Base-by-base conservation (phyloP, 2,797 vertebrate genomes). In the Erethizon dorsatum region DNA sequence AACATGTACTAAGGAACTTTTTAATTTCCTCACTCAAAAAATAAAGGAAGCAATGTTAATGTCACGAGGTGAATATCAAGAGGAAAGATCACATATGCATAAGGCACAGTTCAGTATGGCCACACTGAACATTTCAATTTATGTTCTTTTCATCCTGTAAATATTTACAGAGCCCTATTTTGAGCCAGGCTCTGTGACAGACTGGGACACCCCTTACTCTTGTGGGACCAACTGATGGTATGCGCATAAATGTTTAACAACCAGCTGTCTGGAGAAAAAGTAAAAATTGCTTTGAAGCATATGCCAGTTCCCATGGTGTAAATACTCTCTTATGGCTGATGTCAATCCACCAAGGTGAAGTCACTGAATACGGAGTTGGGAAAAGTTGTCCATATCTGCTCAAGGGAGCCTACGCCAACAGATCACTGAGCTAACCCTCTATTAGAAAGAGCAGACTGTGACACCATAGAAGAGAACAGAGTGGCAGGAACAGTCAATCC, bases 201-300 rank as follows among this genome's bases (percentile, higher is more conserved):
- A 37, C 56, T 50, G n/a, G 31, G 47, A 57, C 77, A 85, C 20
- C 57, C 33, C 33, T 56, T 67, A 28, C 17, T 94, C 50, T 75
- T 85, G 17, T 33, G 52, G 77, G 59, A 91, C 61, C 84, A 91
- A 73, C 61, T 47, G n/a, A 6, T 47, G 17, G 47, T 65, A 2
- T 61, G 50, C 79, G 73, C 71, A 52, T 92, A 88, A 85, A 73
- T 73, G 85, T 94, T 95, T 92, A 96, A 83, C 71, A 86, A 63
- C 50, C 71, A 90, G 63, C n/a, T 59, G 24, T 95, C 61, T 80
- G 5, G 22, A 77, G 56, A 75, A 88, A 91, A 92, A 69, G 57
- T 26, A 83, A 85, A 85, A 91, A 73, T 37, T 45, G 14, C 84
- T 82, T 94, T 56, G 31, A 83, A 71, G 65, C 41, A 52, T 78